Conservation (phyloP, 2,888 invertebrate species). For the Orgyia antiqua region DNA sequence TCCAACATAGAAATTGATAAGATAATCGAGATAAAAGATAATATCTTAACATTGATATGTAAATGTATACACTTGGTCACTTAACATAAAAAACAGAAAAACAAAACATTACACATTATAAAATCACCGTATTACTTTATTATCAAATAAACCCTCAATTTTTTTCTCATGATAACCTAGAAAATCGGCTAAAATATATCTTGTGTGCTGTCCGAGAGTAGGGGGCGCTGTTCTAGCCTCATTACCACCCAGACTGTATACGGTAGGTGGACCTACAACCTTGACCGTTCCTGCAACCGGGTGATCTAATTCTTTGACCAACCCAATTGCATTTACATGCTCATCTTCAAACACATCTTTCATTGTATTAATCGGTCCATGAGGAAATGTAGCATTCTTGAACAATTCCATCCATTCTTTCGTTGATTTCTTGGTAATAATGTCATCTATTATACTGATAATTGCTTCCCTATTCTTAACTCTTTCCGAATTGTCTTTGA, state of each 20-base stretch:
- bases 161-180: slow-evolving; percentile 80
- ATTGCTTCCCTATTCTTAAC: slow-evolving; percentile 87
- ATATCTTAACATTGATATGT: no score
- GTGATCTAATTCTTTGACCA: slow-evolving; percentile 86
- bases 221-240: slow-evolving; percentile 87
- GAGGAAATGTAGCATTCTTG: slow-evolving; percentile 87
- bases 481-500: slow-evolving; percentile 83
- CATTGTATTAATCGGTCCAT: slow-evolving; percentile 93
- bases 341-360: slow-evolving; percentile 91
- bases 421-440: slow-evolving; percentile 80
- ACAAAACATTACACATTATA: no score
- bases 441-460: slow-evolving; percentile 77
- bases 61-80: no score
- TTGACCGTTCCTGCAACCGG: slow-evolving; percentile 83
- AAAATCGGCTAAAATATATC: slow-evolving; percentile 82
- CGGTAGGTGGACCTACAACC: slow-evolving; percentile 92
- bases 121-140: slow-evolving; percentile 51
- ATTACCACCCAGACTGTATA: slow-evolving; percentile 85
- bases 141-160: slow-evolving; percentile 76
- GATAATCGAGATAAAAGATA: no score
- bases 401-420: slow-evolving; percentile 86
- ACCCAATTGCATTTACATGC: slow-evolving; percentile 85
- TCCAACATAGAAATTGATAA: no score
- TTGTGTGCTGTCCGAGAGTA: slow-evolving; percentile 91
- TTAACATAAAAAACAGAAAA: no score